Percentiles rank a stretch among this genome's conserved stretches.
These are phyloP conservation scores for Entomobrya multifasciata DNA, from an alignment of 2,888 invertebrate genomes.

Conservation along the genomic window DNA sequence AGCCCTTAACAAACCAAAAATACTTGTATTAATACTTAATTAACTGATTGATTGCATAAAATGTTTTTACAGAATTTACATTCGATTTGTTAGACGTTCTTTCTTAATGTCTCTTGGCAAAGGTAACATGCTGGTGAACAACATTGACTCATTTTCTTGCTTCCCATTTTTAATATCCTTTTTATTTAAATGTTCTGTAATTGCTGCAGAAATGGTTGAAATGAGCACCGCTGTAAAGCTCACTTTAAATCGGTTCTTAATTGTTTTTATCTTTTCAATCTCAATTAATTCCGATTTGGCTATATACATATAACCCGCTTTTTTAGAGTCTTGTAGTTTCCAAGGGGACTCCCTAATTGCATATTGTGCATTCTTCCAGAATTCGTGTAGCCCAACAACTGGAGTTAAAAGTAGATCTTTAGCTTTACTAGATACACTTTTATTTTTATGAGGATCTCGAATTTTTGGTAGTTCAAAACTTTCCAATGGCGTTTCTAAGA, in stretches of 20 bases:
- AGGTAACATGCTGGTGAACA: too few species aligned
- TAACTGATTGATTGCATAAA: too few species aligned
- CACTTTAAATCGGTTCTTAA: conserved; percentile 4
- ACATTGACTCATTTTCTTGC: background rate
- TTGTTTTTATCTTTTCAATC: background rate
- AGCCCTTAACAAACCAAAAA: too few species aligned
- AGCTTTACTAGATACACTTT: background rate
- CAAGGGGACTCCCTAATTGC: background rate
- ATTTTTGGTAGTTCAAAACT: background rate
- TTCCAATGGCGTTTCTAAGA: conserved; percentile 4
- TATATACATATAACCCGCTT: background rate
- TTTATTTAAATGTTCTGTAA: background rate
- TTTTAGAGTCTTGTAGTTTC: conserved; percentile 1
- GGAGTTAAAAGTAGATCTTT: background rate
- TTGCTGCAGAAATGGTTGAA: conserved; percentile 19
- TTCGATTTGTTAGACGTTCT: too few species aligned
- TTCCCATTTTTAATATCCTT: background rate
- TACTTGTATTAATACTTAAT: too few species aligned
- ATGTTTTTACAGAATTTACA: too few species aligned
- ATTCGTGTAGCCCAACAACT: background rate
- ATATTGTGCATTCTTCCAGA: background rate
- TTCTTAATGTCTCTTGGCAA: too few species aligned
- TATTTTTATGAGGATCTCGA: background rate
- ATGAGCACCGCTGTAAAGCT: conserved; percentile 29
- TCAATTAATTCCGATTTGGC: background rate